Base-by-base conservation (phyloP, 2,888 invertebrate genomes). In the Tyria jacobaeae region DNA sequence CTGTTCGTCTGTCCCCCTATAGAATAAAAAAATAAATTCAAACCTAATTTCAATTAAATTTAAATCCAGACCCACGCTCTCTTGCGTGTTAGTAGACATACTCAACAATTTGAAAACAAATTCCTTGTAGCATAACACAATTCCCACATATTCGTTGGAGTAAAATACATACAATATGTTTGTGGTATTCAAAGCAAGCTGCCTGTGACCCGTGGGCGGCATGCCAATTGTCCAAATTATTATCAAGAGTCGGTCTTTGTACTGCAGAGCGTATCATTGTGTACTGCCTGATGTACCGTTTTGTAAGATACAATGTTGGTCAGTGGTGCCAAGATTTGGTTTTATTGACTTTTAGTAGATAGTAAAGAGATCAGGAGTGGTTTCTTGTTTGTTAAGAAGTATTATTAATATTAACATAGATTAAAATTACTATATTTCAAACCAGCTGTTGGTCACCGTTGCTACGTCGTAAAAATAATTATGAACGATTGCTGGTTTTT, bases 151-250 rank as follows among this genome's bases (percentile, higher is more conserved):
- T 59, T 37, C 17, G 39, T 17, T 44, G 35, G 49, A 51, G 63
- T 58, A 76, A 64, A 67, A 60, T 65, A 67, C 57, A 68, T 51
- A 73, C 67, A 76, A 73, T 76, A 77, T 70, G 76, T 75, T 69
- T 73, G 71, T 63, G 72, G 79, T 72, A 79, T 82, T 79, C 75
- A 78, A 78, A 77, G 75, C 77, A 67, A 66, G 71, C 66, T 75
- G 73, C 67, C 73, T 68, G 68, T 69, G 70, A 73, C 60, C 70
- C 64, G 59, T 75, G 78, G 75, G 81, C 81, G 57, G 70, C 54
- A 69, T 81, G 83, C 82, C 82, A 82, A 78, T 82, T 71, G 78
- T 73, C 71, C 70, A 70, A 80, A 74, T 76, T 80, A 82, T 80
- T 75, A 78, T 64, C 69, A 65, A 58, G 66, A 69, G 80, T 66